Conservation (phyloP, 1,140 invertebrate genomes). For the Chionoecetes opilio region DNA sequence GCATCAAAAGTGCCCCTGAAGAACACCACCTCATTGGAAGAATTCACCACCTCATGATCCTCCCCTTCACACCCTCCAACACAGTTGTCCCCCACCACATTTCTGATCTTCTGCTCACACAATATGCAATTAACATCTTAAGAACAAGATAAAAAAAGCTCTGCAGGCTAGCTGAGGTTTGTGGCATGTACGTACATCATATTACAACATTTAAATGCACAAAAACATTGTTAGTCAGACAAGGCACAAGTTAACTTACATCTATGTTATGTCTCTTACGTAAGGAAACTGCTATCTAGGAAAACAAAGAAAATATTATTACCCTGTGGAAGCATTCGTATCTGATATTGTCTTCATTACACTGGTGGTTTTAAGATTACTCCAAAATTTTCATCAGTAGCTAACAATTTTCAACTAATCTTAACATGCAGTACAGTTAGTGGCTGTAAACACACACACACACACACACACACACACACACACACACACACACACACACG, state of each 20-base stretch:
- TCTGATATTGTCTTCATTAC: not conserved
- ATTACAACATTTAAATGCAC: not conserved
- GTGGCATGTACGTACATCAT: not conserved
- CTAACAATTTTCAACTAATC: too few species aligned
- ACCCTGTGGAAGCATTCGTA: not conserved
- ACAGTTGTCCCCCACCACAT: not conserved
- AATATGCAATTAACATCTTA: not conserved
- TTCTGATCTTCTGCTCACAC: not conserved
- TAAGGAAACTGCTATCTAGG: not conserved
- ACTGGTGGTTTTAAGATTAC: too few species aligned
- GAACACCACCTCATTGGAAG: not conserved
- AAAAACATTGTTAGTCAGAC: not conserved
- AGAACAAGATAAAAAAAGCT: not conserved
- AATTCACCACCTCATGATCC: not conserved
- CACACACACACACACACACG: too few species aligned
- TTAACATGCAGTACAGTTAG: too few species aligned
- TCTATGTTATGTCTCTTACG: not conserved
- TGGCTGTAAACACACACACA: too few species aligned
- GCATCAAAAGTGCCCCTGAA: not conserved
- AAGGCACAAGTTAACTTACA: constrained; percentile 17
- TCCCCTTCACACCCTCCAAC: not conserved
- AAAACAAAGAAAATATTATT: constrained; percentile 13
- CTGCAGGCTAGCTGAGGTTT: constrained; percentile 13
- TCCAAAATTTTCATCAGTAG: too few species aligned
- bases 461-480: too few species aligned